phyloP scores from a whole-genome alignment of 2,113 vertebrate species.

The Junco hyemalis region DNA sequence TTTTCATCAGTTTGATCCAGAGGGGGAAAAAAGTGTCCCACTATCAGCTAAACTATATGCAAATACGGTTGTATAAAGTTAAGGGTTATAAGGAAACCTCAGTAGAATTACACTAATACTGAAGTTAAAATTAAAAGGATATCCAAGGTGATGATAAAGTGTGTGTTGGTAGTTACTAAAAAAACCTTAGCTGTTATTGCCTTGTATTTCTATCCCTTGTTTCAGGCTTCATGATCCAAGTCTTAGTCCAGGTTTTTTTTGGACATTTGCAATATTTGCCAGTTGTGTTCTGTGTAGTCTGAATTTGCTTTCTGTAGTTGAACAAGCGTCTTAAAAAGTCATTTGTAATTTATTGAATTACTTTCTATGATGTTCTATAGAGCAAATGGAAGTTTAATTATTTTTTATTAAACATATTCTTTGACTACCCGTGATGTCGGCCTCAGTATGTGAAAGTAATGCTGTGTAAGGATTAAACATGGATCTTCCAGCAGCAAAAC shows the following conservation, averaged over 20 bases:
- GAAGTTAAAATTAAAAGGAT: conserved; percentile 77
- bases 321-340: conserved; percentile 96
- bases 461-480: conserved; percentile 1
- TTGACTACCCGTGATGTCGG: conserved; percentile 93
- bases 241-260: conserved; percentile 88
- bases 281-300: conserved; percentile 98
- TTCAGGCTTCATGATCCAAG: conserved; percentile 88
- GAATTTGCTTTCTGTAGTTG: conserved; percentile 98
- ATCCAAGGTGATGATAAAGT: conserved; percentile 76
- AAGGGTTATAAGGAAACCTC: conserved; percentile 75
- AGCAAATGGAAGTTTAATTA: conserved; percentile 99
- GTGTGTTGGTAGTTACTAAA: conserved; percentile 89
- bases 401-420: conserved; percentile 99
- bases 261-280: conserved; percentile 97
- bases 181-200: conserved; percentile 86
- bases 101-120: conserved; percentile 86
- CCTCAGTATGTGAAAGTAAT: conserved; percentile 73
- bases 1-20: conserved; percentile 68
- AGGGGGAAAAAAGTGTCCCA: conserved; percentile 67
- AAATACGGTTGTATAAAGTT: conserved; percentile 74
- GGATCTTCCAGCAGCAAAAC: not conserved
- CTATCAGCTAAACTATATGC: conserved; percentile 74
- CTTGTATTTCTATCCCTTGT: conserved; percentile 85
- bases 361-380: conserved; percentile 99
- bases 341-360: conserved; percentile 99